phyloP scores from a whole-genome alignment of 2,113 vertebrate species.

The Empidonax traillii region DNA sequence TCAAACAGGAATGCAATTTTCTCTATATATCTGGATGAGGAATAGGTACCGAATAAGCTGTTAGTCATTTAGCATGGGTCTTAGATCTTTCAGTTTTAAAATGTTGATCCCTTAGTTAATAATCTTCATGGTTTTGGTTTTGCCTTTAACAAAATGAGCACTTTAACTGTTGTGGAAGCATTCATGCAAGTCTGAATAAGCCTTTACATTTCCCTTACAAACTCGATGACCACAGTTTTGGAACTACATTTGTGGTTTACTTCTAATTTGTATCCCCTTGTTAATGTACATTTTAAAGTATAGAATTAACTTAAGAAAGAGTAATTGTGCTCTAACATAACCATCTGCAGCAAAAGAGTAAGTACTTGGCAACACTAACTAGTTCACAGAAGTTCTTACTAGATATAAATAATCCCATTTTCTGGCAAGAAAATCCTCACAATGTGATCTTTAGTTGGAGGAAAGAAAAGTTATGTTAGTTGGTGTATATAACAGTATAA shows the following conservation, averaged over 20 bases:
- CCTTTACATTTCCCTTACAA: not conserved
- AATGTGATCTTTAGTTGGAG: constrained; percentile 65
- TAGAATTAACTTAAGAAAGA: constrained; percentile 11
- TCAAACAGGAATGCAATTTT: not conserved
- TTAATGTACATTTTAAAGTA: not conserved
- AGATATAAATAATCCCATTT: constrained; percentile 71
- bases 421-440: constrained; percentile 64
- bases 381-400: constrained; percentile 63
- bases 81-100: not conserved
- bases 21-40: not conserved
- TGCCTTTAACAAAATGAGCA: not conserved
- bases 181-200: not conserved
- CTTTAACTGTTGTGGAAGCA: not conserved
- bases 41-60: not conserved
- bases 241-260: not conserved
- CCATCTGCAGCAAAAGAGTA: constrained; percentile 50
- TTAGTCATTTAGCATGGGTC: not conserved
- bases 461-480: constrained; percentile 70
- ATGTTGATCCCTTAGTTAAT: not conserved
- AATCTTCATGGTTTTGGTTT: not conserved
- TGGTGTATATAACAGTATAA: constrained; percentile 59
- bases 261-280: not conserved
- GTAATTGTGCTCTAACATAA: not conserved
- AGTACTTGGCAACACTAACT: constrained; percentile 57
- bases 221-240: not conserved